These are phyloP conservation scores for Enteromius unitaeniatus DNA, from an alignment of 2,797 vertebrate species.

Conservation along the genomic window DNA sequence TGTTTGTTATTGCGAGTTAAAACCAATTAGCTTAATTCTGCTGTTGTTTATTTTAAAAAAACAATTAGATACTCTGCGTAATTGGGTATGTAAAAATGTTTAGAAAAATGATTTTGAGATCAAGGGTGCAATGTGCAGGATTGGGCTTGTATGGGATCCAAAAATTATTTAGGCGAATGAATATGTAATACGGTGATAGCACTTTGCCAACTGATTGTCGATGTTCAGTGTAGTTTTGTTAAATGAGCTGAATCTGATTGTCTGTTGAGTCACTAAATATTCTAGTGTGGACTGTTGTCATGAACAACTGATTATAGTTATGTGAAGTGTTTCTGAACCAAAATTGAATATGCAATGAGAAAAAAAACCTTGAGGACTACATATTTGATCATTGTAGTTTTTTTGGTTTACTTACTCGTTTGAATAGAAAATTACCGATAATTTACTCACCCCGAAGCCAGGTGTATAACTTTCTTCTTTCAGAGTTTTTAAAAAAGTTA, in stretches of 20 bases:
- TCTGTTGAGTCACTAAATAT: constrained; percentile 20
- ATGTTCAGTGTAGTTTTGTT: constrained; percentile 43
- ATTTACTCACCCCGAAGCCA: too few species aligned
- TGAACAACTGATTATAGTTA: neutral
- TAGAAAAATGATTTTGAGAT: neutral
- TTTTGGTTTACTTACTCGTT: neutral
- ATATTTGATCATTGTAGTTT: neutral
- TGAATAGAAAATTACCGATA: neutral
- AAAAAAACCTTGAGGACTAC: neutral
- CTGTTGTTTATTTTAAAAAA: neutral
- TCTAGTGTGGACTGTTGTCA: neutral
- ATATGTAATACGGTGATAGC: neutral
- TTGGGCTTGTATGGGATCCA: neutral
- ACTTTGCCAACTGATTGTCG: neutral
- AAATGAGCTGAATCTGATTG: constrained; percentile 43
- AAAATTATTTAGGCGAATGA: neutral
- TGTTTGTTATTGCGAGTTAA: neutral
- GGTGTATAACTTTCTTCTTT: too few species aligned
- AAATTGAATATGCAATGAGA: neutral
- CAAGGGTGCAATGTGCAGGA: neutral
- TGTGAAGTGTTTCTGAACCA: constrained; percentile 7
- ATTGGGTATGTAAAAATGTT: neutral
- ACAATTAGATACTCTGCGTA: neutral
- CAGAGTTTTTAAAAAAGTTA: too few species aligned
- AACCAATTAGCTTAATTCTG: neutral